Evolutionary conservation across 2,113 vertebrate species (phyloP).

Genomic region (Cnemophilus loriae): DNA sequence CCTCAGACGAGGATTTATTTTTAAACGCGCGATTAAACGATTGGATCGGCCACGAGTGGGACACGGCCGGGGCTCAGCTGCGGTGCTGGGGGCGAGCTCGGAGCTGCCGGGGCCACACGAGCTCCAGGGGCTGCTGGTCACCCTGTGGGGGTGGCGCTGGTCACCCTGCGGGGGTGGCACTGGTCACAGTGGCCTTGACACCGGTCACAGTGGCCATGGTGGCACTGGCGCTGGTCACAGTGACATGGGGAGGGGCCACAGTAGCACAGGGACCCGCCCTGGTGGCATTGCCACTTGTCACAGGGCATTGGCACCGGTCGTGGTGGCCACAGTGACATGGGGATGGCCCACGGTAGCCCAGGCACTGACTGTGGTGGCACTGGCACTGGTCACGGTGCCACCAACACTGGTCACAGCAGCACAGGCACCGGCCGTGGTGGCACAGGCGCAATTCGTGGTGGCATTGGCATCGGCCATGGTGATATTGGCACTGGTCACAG

Average conservation of each 20-base stretch:
- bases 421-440: rapidly evolving
- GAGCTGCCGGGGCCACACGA: rapidly evolving
- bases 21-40: neutral
- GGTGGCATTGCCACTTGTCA: neutral
- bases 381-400: no score
- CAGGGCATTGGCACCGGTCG: rapidly evolving
- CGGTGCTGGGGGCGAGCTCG: rapidly evolving
- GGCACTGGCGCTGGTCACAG: neutral
- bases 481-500: neutral
- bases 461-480: rapidly evolving
- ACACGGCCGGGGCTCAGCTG: neutral
- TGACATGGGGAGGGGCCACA: no score
- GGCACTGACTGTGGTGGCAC: rapidly evolving
- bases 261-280: rapidly evolving
- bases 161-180: neutral
- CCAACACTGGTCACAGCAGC: rapidly evolving
- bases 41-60: neutral
- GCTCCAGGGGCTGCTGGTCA: neutral
- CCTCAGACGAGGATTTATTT: neutral
- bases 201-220: neutral
- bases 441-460: rapidly evolving
- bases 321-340: neutral
- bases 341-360: no score
- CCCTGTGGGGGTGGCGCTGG: neutral
- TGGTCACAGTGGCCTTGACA: neutral